Base-by-base conservation (phyloP, 2,888 invertebrate genomes). In the Ophion ellenae region DNA sequence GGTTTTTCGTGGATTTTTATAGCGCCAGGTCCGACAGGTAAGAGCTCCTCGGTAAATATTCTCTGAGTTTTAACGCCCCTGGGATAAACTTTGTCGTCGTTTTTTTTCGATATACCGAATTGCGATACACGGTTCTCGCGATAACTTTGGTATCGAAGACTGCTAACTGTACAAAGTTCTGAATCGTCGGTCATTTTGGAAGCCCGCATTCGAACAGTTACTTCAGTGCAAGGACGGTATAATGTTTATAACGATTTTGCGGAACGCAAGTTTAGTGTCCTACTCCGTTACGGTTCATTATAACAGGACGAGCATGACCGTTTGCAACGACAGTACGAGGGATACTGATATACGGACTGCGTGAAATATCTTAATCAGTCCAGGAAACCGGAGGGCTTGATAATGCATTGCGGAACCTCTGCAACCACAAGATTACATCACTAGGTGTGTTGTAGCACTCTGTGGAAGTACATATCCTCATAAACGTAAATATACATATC, bases 121-220 rank as follows among this genome's bases (percentile, higher is more conserved):
- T 17, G 77, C 1, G 91, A 89, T 5, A 90, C 74, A 28, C 89
- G 88, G 32, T 85, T 86, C 59, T 87, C 73, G 47, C 87, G 24
- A 11, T 88, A 90, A 89, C 88, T 91, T 4, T 85, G 74, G 32
- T 88, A 88, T 28, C 89, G 90, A 83, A 88, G 87, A 83, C 88
- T 91, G 17, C 78, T 64, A 36, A 61, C 28, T 53, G 66, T 78
- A 5, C 40, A 47, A 66, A 75, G 40, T 45, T 81, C 67, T 11
- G 47, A 20, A 17, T 79, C 57, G 7, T 74, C 73, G 6, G 53
- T 14, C 85, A 85, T 85, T 78, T 69, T 66, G 10, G 9, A 11
- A 63, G 20, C 1, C 5, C 7, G 1, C n/a, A 20, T 57, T 64
- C n/a, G 2, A n/a, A 17, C 9, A 3, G 10, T 53, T 40, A 53